A percentile compares a stretch with the other conserved stretches of the same genome.
Conservation (phyloP, 2,888 invertebrate species). For the Glaucopsyche alexis region DNA sequence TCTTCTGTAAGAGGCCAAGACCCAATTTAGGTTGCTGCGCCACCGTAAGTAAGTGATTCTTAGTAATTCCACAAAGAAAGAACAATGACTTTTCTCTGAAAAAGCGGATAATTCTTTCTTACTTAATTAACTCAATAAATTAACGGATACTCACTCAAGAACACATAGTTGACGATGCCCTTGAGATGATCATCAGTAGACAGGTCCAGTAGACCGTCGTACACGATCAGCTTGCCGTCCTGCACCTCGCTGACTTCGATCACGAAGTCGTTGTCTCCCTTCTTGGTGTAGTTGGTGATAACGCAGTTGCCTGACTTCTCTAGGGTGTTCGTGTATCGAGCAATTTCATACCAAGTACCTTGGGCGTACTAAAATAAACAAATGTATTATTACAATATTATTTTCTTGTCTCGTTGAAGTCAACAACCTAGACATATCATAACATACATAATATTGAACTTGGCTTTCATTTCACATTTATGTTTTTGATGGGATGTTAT, state of each 20-base stretch:
- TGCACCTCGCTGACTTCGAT: constrained; percentile 8
- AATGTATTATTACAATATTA: neutral
- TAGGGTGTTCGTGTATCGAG: neutral
- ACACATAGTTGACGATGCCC: constrained; percentile 20
- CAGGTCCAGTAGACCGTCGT: constrained; percentile 10
- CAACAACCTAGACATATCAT: too few relatives aligned
- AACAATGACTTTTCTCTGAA: neutral
- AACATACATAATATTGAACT: too few relatives aligned
- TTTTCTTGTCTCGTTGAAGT: too few relatives aligned
- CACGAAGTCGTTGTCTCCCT: constrained; percentile 1
- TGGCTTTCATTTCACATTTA: too few relatives aligned
- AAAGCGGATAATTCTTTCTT: neutral
- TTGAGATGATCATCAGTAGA: constrained; percentile 14
- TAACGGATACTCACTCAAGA: neutral
- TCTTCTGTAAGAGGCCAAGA: too few relatives aligned
- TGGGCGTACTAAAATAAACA: constrained; percentile 7
- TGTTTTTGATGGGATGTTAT: too few relatives aligned
- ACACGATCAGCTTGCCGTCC: constrained; percentile 2
- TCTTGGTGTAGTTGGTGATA: constrained; percentile 22
- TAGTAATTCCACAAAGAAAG: too few relatives aligned
- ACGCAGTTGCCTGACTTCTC: constrained; percentile 26
- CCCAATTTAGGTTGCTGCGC: too few relatives aligned
- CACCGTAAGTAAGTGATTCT: too few relatives aligned
- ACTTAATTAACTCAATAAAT: neutral
- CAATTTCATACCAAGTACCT: constrained; percentile 17